Evolutionary conservation across 2,888 invertebrate genomes (phyloP).

Genomic region (Lepeophtheirus nordmannii): DNA sequence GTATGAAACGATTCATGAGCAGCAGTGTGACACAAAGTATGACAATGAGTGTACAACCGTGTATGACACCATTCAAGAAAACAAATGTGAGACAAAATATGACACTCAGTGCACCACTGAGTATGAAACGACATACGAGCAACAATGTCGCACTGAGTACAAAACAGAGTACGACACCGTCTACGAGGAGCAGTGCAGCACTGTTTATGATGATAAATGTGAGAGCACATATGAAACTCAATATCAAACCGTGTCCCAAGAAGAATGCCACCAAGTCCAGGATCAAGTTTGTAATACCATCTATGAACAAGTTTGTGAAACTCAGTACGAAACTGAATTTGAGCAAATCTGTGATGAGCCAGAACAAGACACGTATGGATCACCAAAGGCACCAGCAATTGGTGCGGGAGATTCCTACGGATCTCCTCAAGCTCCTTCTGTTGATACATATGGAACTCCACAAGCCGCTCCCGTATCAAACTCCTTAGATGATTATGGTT

Average conservation of each 20-base stretch:
- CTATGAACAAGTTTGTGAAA: slow-evolving; percentile 19
- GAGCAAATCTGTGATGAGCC: slow-evolving; percentile 21
- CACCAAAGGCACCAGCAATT: slow-evolving; percentile 11
- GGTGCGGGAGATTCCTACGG: neutral
- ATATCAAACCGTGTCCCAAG: slow-evolving; percentile 15
- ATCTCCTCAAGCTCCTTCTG: neutral
- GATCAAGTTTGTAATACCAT: slow-evolving; percentile 21
- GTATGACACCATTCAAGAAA: slow-evolving; percentile 15
- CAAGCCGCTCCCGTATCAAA: slow-evolving; percentile 11
- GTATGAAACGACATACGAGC: slow-evolving; percentile 10
- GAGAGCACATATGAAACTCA: slow-evolving; percentile 17
- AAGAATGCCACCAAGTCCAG: slow-evolving; percentile 21
- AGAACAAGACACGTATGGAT: slow-evolving; percentile 10
- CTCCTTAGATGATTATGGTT: slow-evolving; percentile 12
- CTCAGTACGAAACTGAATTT: slow-evolving; percentile 22
- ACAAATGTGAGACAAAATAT: slow-evolving; percentile 19
- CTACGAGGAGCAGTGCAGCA: slow-evolving; percentile 14
- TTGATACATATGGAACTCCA: slow-evolving; percentile 24
- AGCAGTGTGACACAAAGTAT: slow-evolving; percentile 9
- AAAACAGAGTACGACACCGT: neutral
- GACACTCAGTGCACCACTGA: slow-evolving; percentile 12
- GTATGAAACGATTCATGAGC: slow-evolving; percentile 16
- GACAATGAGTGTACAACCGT: neutral
- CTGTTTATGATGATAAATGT: slow-evolving; percentile 21
- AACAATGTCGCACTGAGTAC: slow-evolving; percentile 14